Percentiles rank a stretch among this genome's conserved stretches.
Conservation (phyloP, 2,888 invertebrate species). For the Hipparchia semele region DNA sequence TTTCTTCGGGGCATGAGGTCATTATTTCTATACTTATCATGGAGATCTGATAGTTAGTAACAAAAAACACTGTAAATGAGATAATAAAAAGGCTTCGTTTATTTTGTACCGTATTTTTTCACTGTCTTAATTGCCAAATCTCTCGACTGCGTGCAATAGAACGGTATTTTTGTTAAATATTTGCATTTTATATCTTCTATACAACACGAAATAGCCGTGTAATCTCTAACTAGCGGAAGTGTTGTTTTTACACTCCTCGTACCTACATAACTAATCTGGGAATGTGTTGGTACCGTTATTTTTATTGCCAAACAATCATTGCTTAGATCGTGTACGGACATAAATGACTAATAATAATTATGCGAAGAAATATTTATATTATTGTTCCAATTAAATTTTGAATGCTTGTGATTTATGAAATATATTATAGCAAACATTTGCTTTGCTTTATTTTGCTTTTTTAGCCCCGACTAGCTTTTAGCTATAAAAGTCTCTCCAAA, state of each 20-base stretch:
- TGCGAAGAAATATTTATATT: conserved; percentile 3
- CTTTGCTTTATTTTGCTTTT: no score
- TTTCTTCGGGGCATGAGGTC: neutral
- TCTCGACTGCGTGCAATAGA: neutral
- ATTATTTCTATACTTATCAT: neutral
- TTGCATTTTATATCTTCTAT: conserved; percentile 8
- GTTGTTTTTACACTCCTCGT: conserved; percentile 3
- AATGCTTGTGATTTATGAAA: neutral
- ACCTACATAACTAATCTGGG: conserved; percentile 1
- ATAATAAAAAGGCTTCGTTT: neutral
- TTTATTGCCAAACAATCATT: conserved; percentile 8
- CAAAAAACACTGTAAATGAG: neutral
- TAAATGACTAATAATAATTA: neutral
- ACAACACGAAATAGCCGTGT: conserved; percentile 5
- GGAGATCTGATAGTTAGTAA: neutral
- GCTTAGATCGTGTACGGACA: neutral
- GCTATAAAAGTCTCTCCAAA: no score
- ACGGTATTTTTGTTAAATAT: conserved; percentile 18
- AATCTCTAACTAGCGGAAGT: conserved; percentile 14
- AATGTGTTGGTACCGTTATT: conserved; percentile 12
- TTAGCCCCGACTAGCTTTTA: no score
- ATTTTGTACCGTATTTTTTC: neutral
- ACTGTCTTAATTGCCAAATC: neutral
- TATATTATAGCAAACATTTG: no score
- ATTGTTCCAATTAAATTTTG: neutral